These are phyloP conservation scores for Taurulus bubalis DNA, from an alignment of 2,113 vertebrate species.

Conservation along the genomic window DNA sequence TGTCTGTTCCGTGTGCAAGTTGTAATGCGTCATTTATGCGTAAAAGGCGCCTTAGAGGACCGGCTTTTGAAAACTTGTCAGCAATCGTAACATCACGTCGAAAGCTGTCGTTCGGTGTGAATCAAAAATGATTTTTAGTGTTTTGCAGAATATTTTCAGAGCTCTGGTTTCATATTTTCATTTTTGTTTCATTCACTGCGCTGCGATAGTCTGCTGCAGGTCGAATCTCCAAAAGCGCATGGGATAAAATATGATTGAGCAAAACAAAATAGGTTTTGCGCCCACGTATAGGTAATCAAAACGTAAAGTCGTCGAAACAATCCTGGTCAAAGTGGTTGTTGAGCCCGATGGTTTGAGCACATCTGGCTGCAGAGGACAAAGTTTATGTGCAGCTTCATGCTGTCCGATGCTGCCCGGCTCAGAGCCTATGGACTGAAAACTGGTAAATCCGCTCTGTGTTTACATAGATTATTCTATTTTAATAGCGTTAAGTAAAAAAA, in stretches of 20 bases:
- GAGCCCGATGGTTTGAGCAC: constrained; percentile 43
- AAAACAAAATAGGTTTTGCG: neutral
- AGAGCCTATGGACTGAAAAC: constrained; percentile 10
- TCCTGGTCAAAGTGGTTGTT: neutral
- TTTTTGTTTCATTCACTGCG: constrained; percentile 19
- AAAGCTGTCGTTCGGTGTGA: constrained; percentile 1
- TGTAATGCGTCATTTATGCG: constrained; percentile 39
- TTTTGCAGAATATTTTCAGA: constrained; percentile 13
- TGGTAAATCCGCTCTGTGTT: constrained; percentile 21
- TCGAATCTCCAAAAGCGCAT: neutral
- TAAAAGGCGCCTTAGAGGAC: constrained; percentile 12
- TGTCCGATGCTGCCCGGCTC: constrained; percentile 27
- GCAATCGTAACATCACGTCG: neutral
- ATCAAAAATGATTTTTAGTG: neutral
- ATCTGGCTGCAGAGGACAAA: constrained; percentile 72
- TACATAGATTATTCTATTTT: neutral
- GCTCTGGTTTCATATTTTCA: neutral
- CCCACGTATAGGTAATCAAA: neutral
- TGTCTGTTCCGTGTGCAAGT: constrained; percentile 4
- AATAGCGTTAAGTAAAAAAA: neutral
- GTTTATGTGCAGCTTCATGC: constrained; percentile 62
- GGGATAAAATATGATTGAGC: neutral
- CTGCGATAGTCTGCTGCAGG: constrained; percentile 1
- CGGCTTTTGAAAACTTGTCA: constrained; percentile 35
- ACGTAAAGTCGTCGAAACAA: neutral